These are phyloP conservation scores for Tethya wilhelma DNA, from an alignment of 37 sponge, comb jelly and placozoan genomes.

Conservation along the genomic window DNA sequence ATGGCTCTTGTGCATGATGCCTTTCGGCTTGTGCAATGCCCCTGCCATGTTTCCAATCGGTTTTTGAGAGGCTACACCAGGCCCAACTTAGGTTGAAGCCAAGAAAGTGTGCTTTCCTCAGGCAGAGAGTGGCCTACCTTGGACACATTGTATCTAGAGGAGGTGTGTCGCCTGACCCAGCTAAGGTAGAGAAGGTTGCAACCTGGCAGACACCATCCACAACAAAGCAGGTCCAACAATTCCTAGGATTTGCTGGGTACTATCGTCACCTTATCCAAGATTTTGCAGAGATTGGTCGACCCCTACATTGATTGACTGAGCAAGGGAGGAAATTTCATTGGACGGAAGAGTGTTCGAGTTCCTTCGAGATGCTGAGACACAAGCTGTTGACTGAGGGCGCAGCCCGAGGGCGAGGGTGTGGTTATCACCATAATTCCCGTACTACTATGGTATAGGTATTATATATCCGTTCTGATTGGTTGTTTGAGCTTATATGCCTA, in stretches of 20 bases:
- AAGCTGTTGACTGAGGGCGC: constrained; percentile 5
- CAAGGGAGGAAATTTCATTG: constrained; percentile 21
- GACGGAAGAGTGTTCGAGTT: constrained; percentile 12
- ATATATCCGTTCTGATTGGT: too few relatives aligned
- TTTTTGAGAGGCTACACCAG: constrained; percentile 4
- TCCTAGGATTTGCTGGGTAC: constrained; percentile 49
- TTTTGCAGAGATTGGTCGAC: constrained; percentile 38
- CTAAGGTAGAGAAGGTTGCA: constrained; percentile 7
- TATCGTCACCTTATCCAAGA: constrained; percentile 31
- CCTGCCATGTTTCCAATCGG: not conserved
- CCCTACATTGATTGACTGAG: constrained; percentile 36
- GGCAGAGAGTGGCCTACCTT: constrained; percentile 8
- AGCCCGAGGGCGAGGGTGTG: too few relatives aligned
- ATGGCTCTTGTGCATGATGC: too few relatives aligned
- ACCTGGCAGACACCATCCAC: constrained; percentile 29
- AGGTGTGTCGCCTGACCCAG: constrained; percentile 31
- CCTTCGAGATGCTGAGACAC: constrained; percentile 13
- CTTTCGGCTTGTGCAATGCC: constrained; percentile 10
- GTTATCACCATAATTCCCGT: too few relatives aligned
- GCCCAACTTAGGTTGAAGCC: constrained; percentile 7
- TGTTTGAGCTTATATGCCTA: too few relatives aligned
- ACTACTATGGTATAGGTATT: too few relatives aligned
- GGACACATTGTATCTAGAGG: constrained; percentile 35
- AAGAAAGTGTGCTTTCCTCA: constrained; percentile 10
- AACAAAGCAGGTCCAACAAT: constrained; percentile 18